Conservation (phyloP, 2,797 vertebrate genomes). For the Catostomus latipinnis region DNA sequence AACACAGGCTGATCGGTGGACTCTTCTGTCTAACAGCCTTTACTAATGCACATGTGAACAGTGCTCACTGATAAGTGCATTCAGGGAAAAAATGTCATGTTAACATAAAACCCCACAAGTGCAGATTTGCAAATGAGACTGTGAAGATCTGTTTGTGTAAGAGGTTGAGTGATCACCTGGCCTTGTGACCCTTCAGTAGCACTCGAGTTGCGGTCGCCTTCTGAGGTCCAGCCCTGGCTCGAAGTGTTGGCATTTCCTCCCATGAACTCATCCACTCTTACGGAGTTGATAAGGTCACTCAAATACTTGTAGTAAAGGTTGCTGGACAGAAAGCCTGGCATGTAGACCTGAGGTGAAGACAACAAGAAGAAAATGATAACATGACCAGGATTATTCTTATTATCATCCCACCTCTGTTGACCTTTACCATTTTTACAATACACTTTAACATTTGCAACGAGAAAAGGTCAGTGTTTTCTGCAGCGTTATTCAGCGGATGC, state of each 20-base stretch:
- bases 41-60: not conserved
- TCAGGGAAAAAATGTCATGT: not conserved
- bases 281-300: slow-evolving; percentile 98
- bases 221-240: slow-evolving; percentile 74
- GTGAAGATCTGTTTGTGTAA: slow-evolving; percentile 29
- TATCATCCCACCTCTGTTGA: too few relatives aligned
- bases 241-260: slow-evolving; percentile 76
- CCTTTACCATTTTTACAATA: not conserved
- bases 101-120: slow-evolving; percentile 31
- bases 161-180: slow-evolving; percentile 81
- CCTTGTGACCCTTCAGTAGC: slow-evolving; percentile 77
- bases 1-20: not conserved
- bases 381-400: not conserved
- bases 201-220: slow-evolving; percentile 79
- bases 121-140: slow-evolving; percentile 26
- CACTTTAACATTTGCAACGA: not conserved
- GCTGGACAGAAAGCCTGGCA: slow-evolving; percentile 96
- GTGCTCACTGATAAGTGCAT: not conserved
- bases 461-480: not conserved
- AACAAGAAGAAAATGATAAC: slow-evolving; percentile 16
- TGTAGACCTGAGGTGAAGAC: slow-evolving; percentile 86
- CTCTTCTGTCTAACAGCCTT: not conserved
- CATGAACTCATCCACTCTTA: slow-evolving; percentile 92
- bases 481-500: too few relatives aligned
- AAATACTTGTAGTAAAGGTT: slow-evolving; percentile 99